A percentile compares a stretch with the other conserved stretches of the same genome.
phyloP scores from a whole-genome alignment of 2,888 invertebrate genomes.

The Uloborus plumipes region DNA sequence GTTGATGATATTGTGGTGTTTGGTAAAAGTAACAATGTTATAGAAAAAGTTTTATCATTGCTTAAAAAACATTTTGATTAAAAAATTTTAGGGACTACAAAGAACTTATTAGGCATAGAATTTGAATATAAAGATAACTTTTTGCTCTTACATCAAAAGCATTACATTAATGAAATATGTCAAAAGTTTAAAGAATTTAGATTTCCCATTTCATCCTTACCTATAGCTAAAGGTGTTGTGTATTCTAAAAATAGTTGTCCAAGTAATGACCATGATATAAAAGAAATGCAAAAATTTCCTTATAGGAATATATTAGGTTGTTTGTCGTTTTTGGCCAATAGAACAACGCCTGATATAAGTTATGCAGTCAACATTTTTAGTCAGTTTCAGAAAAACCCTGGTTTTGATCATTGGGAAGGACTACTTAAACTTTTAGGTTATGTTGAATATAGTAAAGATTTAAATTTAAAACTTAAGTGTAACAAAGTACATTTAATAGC shows the following conservation, averaged over 20 bases:
- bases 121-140: background rate
- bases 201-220: background rate
- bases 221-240: conserved; percentile 14
- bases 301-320: background rate
- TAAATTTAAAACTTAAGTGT: conserved; percentile 3
- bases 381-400: conserved; percentile 8
- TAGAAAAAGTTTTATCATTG: conserved; percentile 3
- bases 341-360: conserved; percentile 5
- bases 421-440: conserved; percentile 23
- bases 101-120: conserved; percentile 15
- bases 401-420: background rate
- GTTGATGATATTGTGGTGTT: conserved; percentile 28
- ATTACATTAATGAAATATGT: conserved; percentile 10
- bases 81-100: conserved; percentile 2
- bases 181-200: conserved; percentile 13
- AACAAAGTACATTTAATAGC: no score
- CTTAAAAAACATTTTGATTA: conserved; percentile 7
- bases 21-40: background rate
- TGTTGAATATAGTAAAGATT: background rate
- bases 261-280: background rate
- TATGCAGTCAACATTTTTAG: conserved; percentile 12
- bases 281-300: conserved; percentile 5
- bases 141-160: background rate
- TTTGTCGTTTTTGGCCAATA: background rate
- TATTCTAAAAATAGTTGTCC: background rate